Percentiles rank a stretch among this genome's conserved stretches.
Conservation (phyloP, 2,113 vertebrate genomes). For the Dipodomys spectabilis region DNA sequence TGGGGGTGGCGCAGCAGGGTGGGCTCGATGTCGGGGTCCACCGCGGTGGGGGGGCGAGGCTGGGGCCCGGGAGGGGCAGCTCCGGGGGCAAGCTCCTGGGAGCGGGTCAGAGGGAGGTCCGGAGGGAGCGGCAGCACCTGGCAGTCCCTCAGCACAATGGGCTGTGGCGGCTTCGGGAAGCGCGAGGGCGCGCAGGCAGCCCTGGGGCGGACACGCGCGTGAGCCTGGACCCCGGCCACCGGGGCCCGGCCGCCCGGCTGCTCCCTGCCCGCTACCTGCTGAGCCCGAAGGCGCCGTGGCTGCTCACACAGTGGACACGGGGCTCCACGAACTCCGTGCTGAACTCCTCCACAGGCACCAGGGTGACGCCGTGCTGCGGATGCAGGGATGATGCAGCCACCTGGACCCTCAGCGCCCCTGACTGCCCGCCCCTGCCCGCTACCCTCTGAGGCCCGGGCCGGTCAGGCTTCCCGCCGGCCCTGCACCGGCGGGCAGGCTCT, state of each 20-base stretch:
- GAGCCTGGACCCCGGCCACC: rapidly evolving
- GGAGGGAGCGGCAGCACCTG: conserved; percentile 87
- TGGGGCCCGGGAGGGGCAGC: conserved; percentile 67
- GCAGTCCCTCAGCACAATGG: conserved; percentile 90
- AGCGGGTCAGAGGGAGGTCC: conserved; percentile 82
- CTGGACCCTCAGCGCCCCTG: no score
- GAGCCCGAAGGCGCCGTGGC: conserved; percentile 90
- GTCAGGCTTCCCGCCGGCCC: no score
- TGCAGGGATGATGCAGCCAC: rapidly evolving
- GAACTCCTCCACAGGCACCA: conserved; percentile 90
- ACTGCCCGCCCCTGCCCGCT: no score
- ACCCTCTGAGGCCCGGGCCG: no score
- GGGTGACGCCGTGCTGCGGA: conserved; percentile 90
- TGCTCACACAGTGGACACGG: conserved; percentile 90
- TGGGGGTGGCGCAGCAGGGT: conserved; percentile 90
- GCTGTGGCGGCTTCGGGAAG: conserved; percentile 93
- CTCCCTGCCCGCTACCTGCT: conserved; percentile 87
- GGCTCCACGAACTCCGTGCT: conserved; percentile 92
- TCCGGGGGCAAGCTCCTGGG: conserved; percentile 57
- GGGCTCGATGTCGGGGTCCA: conserved; percentile 88
- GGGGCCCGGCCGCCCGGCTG: rapidly evolving
- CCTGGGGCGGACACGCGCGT: conserved; percentile 70
- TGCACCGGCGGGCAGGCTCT: no score
- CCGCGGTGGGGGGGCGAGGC: conserved; percentile 85
- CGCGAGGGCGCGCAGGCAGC: conserved; percentile 92